Evolutionary conservation across 2,113 vertebrate species (phyloP).

Genomic region (Scophthalmus maximus): DNA sequence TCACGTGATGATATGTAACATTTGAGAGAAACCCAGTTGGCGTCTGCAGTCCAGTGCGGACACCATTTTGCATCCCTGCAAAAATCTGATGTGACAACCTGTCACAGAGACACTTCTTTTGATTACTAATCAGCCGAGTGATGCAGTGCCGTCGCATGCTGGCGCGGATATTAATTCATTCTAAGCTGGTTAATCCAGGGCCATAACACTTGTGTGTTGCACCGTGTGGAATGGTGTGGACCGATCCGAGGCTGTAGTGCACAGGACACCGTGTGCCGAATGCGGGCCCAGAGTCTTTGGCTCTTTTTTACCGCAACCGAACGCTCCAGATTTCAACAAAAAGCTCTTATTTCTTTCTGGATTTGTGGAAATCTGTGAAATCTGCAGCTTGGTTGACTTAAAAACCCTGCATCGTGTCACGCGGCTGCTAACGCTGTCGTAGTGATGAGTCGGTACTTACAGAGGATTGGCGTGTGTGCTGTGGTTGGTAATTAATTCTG

Average conservation of each 20-base stretch:
- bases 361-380: slow-evolving; percentile 8
- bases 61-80: slow-evolving; percentile 38
- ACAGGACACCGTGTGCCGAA: slow-evolving; percentile 21
- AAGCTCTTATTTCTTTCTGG: neutral
- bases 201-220: slow-evolving; percentile 46
- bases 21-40: no score
- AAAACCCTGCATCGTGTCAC: slow-evolving; percentile 40
- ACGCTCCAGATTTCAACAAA: slow-evolving; percentile 21
- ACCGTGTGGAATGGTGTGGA: slow-evolving; percentile 50
- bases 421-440: slow-evolving; percentile 16
- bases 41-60: slow-evolving; percentile 6
- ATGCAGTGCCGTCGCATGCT: slow-evolving; percentile 58
- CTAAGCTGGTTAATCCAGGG: slow-evolving; percentile 42
- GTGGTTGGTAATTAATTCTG: neutral
- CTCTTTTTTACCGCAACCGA: slow-evolving; percentile 40
- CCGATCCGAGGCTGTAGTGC: slow-evolving; percentile 34
- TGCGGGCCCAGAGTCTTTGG: slow-evolving; percentile 22
- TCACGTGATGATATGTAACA: no score
- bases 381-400: slow-evolving; percentile 37
- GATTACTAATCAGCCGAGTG: slow-evolving; percentile 51
- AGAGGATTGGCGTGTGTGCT: neutral
- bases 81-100: slow-evolving; percentile 15
- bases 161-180: slow-evolving; percentile 20
- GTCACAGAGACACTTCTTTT: slow-evolving; percentile 12
- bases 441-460: neutral